phyloP scores from a whole-genome alignment of 2,888 invertebrate species.

The Perizoma affinitatum region DNA sequence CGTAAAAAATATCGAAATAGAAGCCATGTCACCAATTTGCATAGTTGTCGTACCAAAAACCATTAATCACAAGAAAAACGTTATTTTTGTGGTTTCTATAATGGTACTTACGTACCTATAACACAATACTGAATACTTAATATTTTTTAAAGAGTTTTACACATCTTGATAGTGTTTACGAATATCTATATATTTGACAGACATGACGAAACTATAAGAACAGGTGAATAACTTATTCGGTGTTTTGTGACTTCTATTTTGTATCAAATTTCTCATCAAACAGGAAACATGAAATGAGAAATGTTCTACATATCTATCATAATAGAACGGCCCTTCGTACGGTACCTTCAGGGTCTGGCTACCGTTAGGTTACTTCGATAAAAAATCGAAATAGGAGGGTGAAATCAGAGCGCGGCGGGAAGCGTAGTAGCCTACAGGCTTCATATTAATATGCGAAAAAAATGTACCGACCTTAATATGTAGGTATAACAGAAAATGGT shows the following conservation, averaged over 20 bases:
- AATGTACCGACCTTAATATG: constrained; percentile 7
- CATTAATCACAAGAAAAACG: no score
- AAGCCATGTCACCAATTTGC: background rate
- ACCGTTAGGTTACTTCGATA: constrained; percentile 72
- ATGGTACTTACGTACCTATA: no score
- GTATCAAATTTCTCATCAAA: constrained; percentile 14
- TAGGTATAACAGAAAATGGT: no score
- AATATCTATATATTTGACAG: no score
- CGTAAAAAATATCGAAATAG: no score
- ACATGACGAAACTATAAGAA: background rate
- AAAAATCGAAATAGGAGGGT: constrained; percentile 68
- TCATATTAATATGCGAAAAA: constrained; percentile 19
- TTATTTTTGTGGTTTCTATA: no score
- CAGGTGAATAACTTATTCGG: background rate
- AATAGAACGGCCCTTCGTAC: constrained; percentile 44
- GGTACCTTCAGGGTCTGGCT: constrained; percentile 56
- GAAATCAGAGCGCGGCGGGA: constrained; percentile 63
- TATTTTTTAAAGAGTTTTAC: no score
- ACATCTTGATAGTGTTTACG: no score
- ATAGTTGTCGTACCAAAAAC: background rate
- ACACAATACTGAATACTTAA: no score
- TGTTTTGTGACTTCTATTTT: background rate
- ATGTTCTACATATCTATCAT: constrained; percentile 37
- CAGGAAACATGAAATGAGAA: constrained; percentile 39
- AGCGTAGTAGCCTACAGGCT: constrained; percentile 36